Evolutionary conservation across 2,113 vertebrate genomes (phyloP), one percentile per base, ranked within the genome.

Genomic region (Corydoras sp.): DNA sequence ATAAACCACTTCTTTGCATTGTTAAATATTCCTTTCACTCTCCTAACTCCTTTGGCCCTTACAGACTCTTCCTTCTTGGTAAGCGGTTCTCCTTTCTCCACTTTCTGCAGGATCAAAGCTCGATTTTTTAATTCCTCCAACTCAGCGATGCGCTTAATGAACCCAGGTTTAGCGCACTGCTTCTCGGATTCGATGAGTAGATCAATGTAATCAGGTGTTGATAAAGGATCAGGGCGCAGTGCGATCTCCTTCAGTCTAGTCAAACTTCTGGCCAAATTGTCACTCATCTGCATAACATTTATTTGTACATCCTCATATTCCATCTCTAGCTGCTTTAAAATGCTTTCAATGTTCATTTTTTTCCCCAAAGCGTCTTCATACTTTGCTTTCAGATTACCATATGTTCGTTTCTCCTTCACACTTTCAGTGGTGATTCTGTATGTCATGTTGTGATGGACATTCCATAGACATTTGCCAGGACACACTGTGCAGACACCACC

Each of bases 201-300:
- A 24, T 75, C 77, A 35, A 79, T 76, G 65, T 79, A 79, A 5
- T 49, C 77, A 54, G 69, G 65, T 30, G 77, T 76, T 3, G 69
- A 10, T 58, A 79, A 7, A 3, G 74, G 77, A 18, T 76, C 62
- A 43, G 77, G 70, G 5, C 70, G 66, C 13, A 79, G 71, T 31
- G 74, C 77, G 32, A 76, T 79, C 56, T 69, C 65, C 56, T 68
- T 62, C n/a, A 79, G 74, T n/a, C 70, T 64, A 49, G 12, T 31
- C 18, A 76, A 48, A 15, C 53, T 43, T 35, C 2, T 12, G 32
- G 63, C 18, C 31, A 68, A n/a, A 53, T 63, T 2, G 1, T 35
- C n/a, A 53, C 43, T 59, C 9, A 76, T 24, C 2, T 65, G 1
- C 1, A 72, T 9, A 10, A 76, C 43, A 8, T 65, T 1, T 3